Evolutionary conservation across 1,140 invertebrate species (phyloP).

Genomic region (Aphelinus atriplicis): DNA sequence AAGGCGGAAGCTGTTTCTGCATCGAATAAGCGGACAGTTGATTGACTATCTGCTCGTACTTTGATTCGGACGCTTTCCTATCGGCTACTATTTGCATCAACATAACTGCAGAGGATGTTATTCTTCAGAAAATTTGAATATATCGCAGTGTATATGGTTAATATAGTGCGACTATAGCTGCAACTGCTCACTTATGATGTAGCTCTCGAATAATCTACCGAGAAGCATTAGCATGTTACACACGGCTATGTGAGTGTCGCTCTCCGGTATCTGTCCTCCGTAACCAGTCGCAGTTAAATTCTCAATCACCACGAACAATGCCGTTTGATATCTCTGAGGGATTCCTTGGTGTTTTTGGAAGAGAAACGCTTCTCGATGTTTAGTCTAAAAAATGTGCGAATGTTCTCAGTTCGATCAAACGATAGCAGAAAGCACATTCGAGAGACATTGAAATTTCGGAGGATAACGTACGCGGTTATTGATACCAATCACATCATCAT

Average conservation of each 20-base stretch:
- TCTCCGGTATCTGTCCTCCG: constrained; percentile 47
- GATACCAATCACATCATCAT: no score
- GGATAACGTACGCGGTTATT: no score
- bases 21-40: constrained; percentile 57
- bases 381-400: no score
- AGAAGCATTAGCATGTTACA: constrained; percentile 55
- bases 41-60: constrained; percentile 59
- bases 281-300: constrained; percentile 57
- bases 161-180: no score
- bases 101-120: constrained; percentile 48
- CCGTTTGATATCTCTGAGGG: constrained; percentile 46
- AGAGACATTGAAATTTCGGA: no score
- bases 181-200: constrained; percentile 51
- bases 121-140: constrained; percentile 6
- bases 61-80: constrained; percentile 50
- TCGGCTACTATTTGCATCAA: constrained; percentile 52
- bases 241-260: constrained; percentile 47
- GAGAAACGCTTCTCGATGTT: constrained; percentile 17
- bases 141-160: neutral
- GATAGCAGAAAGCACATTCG: no score
- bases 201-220: constrained; percentile 56
- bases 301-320: constrained; percentile 56
- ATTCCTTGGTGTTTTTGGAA: constrained; percentile 22
- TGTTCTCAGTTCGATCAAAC: no score
- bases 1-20: constrained; percentile 57